Base-by-base conservation (phyloP, 1,140 invertebrate species). In the Zaprionus taronus region DNA sequence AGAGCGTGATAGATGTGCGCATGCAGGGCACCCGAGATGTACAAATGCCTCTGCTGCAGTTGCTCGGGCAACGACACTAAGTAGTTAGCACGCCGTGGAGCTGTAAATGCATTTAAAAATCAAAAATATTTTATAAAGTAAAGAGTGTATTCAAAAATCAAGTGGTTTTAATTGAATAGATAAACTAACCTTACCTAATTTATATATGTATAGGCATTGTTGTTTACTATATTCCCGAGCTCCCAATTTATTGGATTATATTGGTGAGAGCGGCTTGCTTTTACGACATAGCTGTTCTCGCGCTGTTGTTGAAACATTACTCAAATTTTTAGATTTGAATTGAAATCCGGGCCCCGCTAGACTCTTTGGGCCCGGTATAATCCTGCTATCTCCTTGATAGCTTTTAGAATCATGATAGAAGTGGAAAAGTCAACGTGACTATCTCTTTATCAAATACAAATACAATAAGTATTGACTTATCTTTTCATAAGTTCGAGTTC, bases 1-100 rank as follows among this genome's bases (percentile, higher is more conserved):
- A 90, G 2, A 38, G 51, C 3, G 3, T 76, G 14, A 85, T 90
- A 64, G 86, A 89, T 69, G 53, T 85, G 15, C 65, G 85, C 41
- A 74, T 89, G 68, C 55, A 56, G 20, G 57, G 6, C 17, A 2
- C 22, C 2, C n/a, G 15, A 6, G 72, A 90, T 26, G 49, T 66
- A 36, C 66, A 74, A 58, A 63, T 66, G 28, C 76, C 85, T 5
- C 61, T 90, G 47, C 53, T 89, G 11, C 51, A 77, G 14, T 56
- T 90, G 20, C 66, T 89, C 5, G 74, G 77, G 7, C 66, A 60
- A 17, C 24, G 51, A 4, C 12, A 38, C 38, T 60, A 64, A 65
- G 17, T 20, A 34, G n/a, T 31, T 5, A 1, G 9, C 11, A 28
- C 7, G 20, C 34, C 15, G 22, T 17, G 41, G 12, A 47, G 49